Base-by-base conservation (phyloP, 2,888 invertebrate genomes). In the Tetragnatha montana region DNA sequence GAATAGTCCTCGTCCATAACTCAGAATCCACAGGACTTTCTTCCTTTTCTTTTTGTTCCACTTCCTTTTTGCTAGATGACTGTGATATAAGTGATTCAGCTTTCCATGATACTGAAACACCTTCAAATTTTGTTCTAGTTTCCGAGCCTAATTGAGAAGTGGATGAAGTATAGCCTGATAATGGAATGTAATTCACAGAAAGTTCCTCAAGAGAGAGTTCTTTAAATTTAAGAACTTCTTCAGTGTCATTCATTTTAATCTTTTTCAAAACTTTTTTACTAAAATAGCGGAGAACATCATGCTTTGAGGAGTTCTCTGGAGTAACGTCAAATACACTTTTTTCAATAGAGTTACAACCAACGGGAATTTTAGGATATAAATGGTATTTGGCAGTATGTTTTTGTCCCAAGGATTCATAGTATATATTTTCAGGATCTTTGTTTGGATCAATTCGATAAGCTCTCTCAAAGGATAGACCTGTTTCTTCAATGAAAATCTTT, bases 361-460 rank as follows among this genome's bases (percentile, higher is more conserved):
- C 10, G 2, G 90, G 89, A 17, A 76, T 75, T 82, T 75, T 86
- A 49, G 47, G 60, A 47, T 86, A 60, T 7, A 70, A 74, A 19
- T 91, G 91, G 83, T 93, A 93, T 50, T 91, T 92, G 4, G 93
- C 92, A 47, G 93, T 92, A 83, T 93, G 93, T 22, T 92, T 91
- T 84, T 92, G 93, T 89, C 93, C 93, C 47, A 94, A 90, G 47
- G 93, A 92, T 50, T 92, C 92, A 92, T 93, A 94, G 6, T 92
- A 92, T 91, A 92, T 92, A 86, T 93, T 93, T 76, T 93, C 92
- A 81, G 87, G 90, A 91, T 94, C 93, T 8, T 92, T 75, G 81
- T 91, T 92, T 17, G 92, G 88, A 91, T 94, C 94, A 19, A 93
- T 82, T 79, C 92, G 91, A 89, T 92, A 93, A 6, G 93, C 93